Evolutionary conservation across 2,888 invertebrate species (phyloP).

Genomic region (Megamerina dolium): DNA sequence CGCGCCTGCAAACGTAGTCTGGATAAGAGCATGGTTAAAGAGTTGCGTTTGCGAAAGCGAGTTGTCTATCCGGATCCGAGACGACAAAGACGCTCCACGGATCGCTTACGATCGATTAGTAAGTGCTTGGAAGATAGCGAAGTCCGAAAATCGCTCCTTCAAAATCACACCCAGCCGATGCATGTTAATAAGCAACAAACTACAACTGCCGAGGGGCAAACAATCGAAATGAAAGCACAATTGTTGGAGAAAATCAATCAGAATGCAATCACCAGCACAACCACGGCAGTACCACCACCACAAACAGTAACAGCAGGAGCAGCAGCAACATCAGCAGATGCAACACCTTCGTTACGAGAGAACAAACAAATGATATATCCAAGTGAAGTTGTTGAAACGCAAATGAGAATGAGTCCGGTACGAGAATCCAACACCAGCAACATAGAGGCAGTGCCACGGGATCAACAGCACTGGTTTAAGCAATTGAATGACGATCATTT

Average conservation of each 20-base stretch:
- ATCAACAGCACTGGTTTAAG: background rate
- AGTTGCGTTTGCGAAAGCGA: constrained; percentile 4
- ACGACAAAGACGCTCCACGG: background rate
- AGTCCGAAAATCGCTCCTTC: no score
- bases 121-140: background rate
- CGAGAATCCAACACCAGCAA: background rate
- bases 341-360: background rate
- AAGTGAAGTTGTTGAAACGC: constrained; percentile 1
- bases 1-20: constrained; percentile 20
- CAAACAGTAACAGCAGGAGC: background rate
- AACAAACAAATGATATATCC: background rate
- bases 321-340: background rate
- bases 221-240: background rate
- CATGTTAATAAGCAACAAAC: background rate
- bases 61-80: constrained; percentile 8
- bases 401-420: background rate
- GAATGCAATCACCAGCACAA: background rate
- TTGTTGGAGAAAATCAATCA: background rate
- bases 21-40: constrained; percentile 6
- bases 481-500: no score
- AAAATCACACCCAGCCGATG: no score
- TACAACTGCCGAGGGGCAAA: background rate
- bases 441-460: no score
- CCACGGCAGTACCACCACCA: background rate
- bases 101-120: background rate